Percentiles rank a stretch among this genome's conserved stretches.
Conservation (phyloP, 53 echinoderm and acorn worm species). For the Paracentrotus lividus region DNA sequence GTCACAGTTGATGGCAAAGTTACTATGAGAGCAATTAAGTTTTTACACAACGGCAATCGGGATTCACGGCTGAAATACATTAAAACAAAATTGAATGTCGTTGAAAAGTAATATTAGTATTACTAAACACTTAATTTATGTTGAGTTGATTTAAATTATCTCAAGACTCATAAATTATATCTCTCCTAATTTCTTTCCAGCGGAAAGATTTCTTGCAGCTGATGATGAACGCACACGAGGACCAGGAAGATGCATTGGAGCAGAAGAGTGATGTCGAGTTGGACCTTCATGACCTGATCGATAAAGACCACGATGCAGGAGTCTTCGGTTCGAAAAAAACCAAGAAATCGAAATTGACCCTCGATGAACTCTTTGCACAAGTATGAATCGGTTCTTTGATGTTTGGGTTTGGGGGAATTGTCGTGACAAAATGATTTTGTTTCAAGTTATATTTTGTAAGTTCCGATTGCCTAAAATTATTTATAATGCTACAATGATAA, state of each 20-base stretch:
- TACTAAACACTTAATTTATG: no score
- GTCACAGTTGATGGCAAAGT: no score
- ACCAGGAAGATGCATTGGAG: slow-evolving; percentile 66
- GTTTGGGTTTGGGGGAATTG: no score
- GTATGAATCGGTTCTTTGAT: background rate
- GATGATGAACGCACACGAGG: slow-evolving; percentile 83
- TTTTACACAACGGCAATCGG: no score
- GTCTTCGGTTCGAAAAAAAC: background rate
- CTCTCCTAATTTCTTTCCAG: slow-evolving; percentile 50
- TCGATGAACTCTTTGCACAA: slow-evolving; percentile 22
- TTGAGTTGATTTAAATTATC: no score
- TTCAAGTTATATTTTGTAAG: background rate
- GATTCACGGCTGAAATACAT: no score
- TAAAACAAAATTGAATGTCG: no score
- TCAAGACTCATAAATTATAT: no score
- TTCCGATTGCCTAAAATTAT: background rate
- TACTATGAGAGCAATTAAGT: no score
- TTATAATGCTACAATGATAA: background rate
- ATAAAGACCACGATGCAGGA: background rate
- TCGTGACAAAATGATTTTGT: background rate
- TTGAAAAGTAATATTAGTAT: no score
- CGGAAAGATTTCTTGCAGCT: slow-evolving; percentile 80
- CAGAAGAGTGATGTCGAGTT: slow-evolving; percentile 44
- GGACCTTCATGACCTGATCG: slow-evolving; percentile 36
- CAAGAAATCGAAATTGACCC: background rate